These are phyloP conservation scores for Hemicentrotus pulcherrimus DNA, from an alignment of 35 echinoderm and acorn worm species.

Conservation along the genomic window DNA sequence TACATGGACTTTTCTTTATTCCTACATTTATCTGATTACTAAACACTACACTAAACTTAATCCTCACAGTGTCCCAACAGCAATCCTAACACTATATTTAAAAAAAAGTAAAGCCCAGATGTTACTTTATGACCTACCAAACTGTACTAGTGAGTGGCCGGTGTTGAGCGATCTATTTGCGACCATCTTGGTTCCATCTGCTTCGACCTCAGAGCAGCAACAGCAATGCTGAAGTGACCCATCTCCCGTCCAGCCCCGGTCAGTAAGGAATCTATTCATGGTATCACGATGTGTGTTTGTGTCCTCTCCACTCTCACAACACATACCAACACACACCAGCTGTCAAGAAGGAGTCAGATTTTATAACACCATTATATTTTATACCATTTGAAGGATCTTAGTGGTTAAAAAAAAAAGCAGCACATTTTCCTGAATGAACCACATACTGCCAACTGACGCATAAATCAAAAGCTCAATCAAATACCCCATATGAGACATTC, in stretches of 20 bases:
- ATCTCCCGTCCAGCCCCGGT: conserved; percentile 42
- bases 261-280: conserved; percentile 4
- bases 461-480: too few species aligned
- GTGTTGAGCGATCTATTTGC: not conserved
- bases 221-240: conserved; percentile 49
- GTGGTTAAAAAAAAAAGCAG: too few species aligned
- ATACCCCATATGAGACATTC: too few species aligned
- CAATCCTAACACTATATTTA: not conserved
- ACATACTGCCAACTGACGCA: too few species aligned
- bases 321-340: conserved; percentile 53
- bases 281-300: conserved; percentile 4
- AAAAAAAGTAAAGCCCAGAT: not conserved
- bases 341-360: not conserved
- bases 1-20: too few species aligned
- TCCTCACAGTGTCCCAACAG: too few species aligned
- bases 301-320: conserved; percentile 49
- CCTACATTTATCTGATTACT: too few species aligned
- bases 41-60: too few species aligned
- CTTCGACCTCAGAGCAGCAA: conserved; percentile 24
- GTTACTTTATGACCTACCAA: not conserved
- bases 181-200: conserved; percentile 27
- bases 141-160: conserved; percentile 12
- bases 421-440: too few species aligned
- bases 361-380: not conserved
- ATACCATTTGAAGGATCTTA: not conserved